Evolutionary conservation across 37 sponge, comb jelly and placozoan genomes (phyloP), one percentile per base, ranked within the genome.

Genomic region (Tethya wilhelma): DNA sequence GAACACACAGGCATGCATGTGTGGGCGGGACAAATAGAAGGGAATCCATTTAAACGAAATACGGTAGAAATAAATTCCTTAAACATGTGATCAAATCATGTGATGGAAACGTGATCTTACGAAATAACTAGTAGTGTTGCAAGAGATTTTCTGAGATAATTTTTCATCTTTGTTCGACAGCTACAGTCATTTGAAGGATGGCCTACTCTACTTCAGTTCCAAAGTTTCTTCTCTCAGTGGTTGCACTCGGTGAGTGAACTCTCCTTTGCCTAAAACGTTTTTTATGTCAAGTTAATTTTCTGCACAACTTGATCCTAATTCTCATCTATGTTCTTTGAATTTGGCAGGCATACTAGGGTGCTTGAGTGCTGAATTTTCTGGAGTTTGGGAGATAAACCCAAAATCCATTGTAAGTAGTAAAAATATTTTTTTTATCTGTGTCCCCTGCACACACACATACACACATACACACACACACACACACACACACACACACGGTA

Each of bases 341-440:
- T 38, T 40, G 0, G 22, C 29, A 56, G 79, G 57, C 6, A 44
- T 49, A 19, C 63, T 79, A 32, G 56, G 69, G 12, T 79, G 79
- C 57, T 68, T 26, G 38, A 79, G 79, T 20, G 2, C 36, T 4
- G 1, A n/a, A 1, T 4, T 44, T n/a, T 30, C 45, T 26, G 38
- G 1, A 31, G 39, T 38, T n/a, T 81, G 82, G 82, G 60, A 70
- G 2, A 81, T 81, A 63, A 36, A 71, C 53, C 38, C 34, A 29
- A 58, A 46, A 38, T 42, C 59, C 25, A 36, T 59, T 31, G 82
- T 81, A 59, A 71, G 64, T 66, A 37, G 6, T 2, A 33, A 5
- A 43, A 41, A 69, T 20, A 65, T 29, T 30, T 36, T 65, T 29
- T 29, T 30, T 6, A 30, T 30, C 25, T 28, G 23, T 28, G 12